phyloP scores from a whole-genome alignment of 2,113 vertebrate genomes.

The Asarcornis scutulata region DNA sequence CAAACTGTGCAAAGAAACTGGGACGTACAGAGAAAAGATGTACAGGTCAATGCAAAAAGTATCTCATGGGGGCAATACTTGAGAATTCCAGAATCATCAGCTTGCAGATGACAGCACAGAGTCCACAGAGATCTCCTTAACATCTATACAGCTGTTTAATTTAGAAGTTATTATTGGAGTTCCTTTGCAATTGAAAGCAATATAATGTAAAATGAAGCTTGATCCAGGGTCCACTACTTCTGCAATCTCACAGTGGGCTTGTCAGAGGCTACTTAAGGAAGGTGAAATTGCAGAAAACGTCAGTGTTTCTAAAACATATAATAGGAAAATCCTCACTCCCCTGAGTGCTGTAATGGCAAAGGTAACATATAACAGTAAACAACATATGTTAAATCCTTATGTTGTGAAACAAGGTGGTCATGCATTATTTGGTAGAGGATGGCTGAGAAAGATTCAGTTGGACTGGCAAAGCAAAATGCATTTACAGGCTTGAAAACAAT shows the following conservation, averaged over 20 bases:
- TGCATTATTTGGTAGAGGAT: slow-evolving; percentile 54
- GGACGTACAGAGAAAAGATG: slow-evolving; percentile 41
- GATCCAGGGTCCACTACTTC: background rate
- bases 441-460: slow-evolving; percentile 44
- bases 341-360: slow-evolving; percentile 51
- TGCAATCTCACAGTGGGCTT: slow-evolving; percentile 27
- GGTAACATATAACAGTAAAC: slow-evolving; percentile 59
- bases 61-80: slow-evolving; percentile 64
- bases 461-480: background rate
- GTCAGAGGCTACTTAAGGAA: slow-evolving; percentile 33
- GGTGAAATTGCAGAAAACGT: slow-evolving; percentile 48
- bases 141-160: slow-evolving; percentile 71
- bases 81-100: slow-evolving; percentile 62
- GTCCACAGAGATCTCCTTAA: slow-evolving; percentile 48
- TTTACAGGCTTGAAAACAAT: slow-evolving; percentile 35
- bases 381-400: slow-evolving; percentile 69
- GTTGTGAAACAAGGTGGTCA: slow-evolving; percentile 46
- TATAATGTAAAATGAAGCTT: slow-evolving; percentile 36
- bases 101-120: slow-evolving; percentile 48
- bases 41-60: slow-evolving; percentile 64
- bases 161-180: slow-evolving; percentile 60
- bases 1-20: slow-evolving; percentile 51
- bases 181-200: slow-evolving; percentile 45
- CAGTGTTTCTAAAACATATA: slow-evolving; percentile 22
- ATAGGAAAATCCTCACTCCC: slow-evolving; percentile 4